These are phyloP conservation scores for Corythoichthys intestinalis DNA, from an alignment of 2,113 vertebrate species.

Conservation along the genomic window DNA sequence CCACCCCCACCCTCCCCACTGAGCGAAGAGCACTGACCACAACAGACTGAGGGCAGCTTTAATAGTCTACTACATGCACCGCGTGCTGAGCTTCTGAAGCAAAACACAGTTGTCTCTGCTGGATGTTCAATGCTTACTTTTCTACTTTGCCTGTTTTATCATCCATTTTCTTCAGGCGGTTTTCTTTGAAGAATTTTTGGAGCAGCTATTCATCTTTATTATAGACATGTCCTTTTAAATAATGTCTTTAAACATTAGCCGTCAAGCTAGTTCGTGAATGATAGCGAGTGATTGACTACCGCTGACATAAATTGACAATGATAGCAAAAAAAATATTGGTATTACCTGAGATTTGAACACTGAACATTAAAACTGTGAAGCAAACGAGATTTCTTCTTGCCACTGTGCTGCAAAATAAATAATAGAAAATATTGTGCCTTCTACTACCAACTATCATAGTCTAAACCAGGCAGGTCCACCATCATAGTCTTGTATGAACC, in stretches of 20 bases:
- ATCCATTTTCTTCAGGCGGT: background rate
- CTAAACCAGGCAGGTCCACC: too few species aligned
- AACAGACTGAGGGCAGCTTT: conserved; percentile 24
- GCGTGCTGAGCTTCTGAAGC: conserved; percentile 20
- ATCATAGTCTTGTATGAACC: too few species aligned
- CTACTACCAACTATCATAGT: too few species aligned
- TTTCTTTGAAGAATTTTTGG: background rate
- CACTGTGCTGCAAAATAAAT: too few species aligned
- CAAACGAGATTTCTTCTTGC: too few species aligned
- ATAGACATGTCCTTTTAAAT: background rate
- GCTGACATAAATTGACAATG: background rate
- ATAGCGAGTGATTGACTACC: background rate
- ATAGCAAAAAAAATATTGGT: background rate
- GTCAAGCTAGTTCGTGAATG: background rate
- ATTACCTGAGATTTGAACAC: too few species aligned
- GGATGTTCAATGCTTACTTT: background rate
- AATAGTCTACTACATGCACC: conserved; percentile 28
- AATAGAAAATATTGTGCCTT: too few species aligned
- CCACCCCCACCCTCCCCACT: conserved; percentile 21
- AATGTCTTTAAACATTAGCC: background rate
- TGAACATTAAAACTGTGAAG: too few species aligned
- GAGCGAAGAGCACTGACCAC: conserved; percentile 24
- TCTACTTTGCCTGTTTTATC: conserved; percentile 1
- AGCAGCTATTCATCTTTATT: background rate
- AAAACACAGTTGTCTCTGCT: conserved; percentile 16